Base-by-base conservation (phyloP, 2,113 vertebrate species). In the Ammodytes dubius region DNA sequence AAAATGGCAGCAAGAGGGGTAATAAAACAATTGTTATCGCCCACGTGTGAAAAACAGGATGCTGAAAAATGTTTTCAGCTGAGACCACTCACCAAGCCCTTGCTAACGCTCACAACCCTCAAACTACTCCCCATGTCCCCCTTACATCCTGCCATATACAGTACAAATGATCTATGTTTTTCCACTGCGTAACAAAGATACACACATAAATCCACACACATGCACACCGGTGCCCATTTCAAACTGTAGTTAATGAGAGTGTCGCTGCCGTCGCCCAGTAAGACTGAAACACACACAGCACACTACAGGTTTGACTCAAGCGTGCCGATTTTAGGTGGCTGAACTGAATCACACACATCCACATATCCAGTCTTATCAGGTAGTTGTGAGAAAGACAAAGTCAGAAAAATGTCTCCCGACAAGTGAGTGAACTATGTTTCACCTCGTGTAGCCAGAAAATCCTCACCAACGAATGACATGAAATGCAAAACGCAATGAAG, bases 41-140 rank as follows among this genome's bases (percentile, higher is more conserved):
- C 10, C 7, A 27, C 35, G 5, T 67, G 11, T 63, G 27, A 60
- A 81, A 89, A 90, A 89, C 81, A 87, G 87, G 72, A 86, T 86
- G 85, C 52, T 6, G 79, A 79, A 46, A 67, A 8, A 63, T 57
- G 63, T 47, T 3, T 56, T 79, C 61, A 61, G 57, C 57, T 70
- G 47, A 53, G 6, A 68, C 79, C 39, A 66, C 14, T 27, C 37
- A 57, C 13, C 0, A 0, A 37, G 37, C 0, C 5, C 0, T 1
- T 35, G 7, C 9, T 46, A 59, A 78, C 45, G 15, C 10, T 68
- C 43, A 80, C 27, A 73, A 46, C 15, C 47, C 1, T 0, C 8
- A 87, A 85, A 87, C 74, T 40, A 65, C 67, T 64, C 58, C 27
- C 67, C 59, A 27, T 66, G 40, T 37, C 9, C 47, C 4, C 3